A percentile compares a stretch with the other conserved stretches of the same genome.
Conservation (phyloP, 2,888 invertebrate genomes). For the Thymelicus sylvestris region DNA sequence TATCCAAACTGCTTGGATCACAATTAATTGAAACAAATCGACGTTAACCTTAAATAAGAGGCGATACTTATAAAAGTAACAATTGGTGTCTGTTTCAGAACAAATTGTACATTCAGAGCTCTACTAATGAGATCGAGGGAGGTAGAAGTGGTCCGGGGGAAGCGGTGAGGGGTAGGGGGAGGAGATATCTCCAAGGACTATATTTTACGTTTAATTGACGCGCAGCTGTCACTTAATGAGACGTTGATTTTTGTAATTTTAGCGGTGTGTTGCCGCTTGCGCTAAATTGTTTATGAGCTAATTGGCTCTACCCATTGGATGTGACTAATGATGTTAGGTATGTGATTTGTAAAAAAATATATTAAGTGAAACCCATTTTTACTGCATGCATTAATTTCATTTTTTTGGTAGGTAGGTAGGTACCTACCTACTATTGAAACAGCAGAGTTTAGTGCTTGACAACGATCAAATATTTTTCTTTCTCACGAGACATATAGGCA, state of each 20-base stretch:
- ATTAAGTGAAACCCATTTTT: no score
- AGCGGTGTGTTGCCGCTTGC: slow-evolving; percentile 40
- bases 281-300: slow-evolving; percentile 26
- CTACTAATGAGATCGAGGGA: slow-evolving; percentile 76
- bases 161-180: slow-evolving; percentile 50
- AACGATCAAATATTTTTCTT: no score
- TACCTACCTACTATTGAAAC: no score
- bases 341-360: no score
- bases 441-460: no score
- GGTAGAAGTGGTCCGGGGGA: slow-evolving; percentile 54
- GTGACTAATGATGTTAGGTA: neutral
- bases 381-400: no score
- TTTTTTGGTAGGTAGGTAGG: no score
- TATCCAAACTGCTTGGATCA: slow-evolving; percentile 39
- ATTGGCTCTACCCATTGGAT: neutral
- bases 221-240: slow-evolving; percentile 82
- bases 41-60: slow-evolving; percentile 65
- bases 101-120: slow-evolving; percentile 79
- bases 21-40: slow-evolving; percentile 52
- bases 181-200: slow-evolving; percentile 68
- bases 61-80: slow-evolving; percentile 72
- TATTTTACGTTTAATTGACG: slow-evolving; percentile 84
- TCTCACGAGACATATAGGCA: no score
- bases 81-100: slow-evolving; percentile 79
- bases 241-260: slow-evolving; percentile 71